Conservation (phyloP, 1,140 invertebrate species). For the Coboldia fuscipes region DNA sequence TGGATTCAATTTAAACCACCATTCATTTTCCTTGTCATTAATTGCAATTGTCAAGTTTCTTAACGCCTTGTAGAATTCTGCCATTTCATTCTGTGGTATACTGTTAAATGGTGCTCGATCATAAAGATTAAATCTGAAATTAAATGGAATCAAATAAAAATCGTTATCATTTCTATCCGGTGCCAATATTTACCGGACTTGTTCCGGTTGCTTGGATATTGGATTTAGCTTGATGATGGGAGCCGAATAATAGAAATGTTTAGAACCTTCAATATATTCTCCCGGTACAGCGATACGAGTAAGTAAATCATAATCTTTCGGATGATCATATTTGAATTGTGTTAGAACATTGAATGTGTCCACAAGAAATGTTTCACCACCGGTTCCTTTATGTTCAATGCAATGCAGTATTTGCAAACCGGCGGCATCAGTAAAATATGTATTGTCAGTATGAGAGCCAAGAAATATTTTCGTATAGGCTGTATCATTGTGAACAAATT, state of each 20-base stretch:
- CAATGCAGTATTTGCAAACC: slow-evolving; percentile 50
- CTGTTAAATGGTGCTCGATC: slow-evolving; percentile 37
- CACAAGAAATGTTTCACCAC: slow-evolving; percentile 43
- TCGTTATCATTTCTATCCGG: background rate
- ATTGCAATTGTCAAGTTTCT: slow-evolving; percentile 30
- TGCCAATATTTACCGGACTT: slow-evolving; percentile 24
- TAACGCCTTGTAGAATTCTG: slow-evolving; percentile 37
- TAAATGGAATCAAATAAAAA: background rate
- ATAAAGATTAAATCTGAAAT: slow-evolving; percentile 37
- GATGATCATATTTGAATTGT: slow-evolving; percentile 25
- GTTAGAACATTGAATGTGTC: slow-evolving; percentile 43
- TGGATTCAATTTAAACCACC: slow-evolving; percentile 34
- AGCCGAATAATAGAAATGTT: slow-evolving; percentile 26
- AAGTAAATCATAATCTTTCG: slow-evolving; percentile 31
- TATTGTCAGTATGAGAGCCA: slow-evolving; percentile 39
- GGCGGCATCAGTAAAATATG: slow-evolving; percentile 47
- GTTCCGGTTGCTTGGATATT: slow-evolving; percentile 24
- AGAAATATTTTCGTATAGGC: slow-evolving; percentile 35
- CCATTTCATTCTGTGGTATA: slow-evolving; percentile 23
- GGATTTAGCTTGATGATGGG: slow-evolving; percentile 28
- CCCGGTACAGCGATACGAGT: slow-evolving; percentile 29
- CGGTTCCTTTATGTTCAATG: slow-evolving; percentile 29
- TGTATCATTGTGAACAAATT: slow-evolving; percentile 34
- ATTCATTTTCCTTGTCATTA: slow-evolving; percentile 24
- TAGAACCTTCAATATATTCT: slow-evolving; percentile 35